Evolutionary conservation across 2,113 vertebrate genomes (phyloP).

Genomic region (Perccottus glenii): DNA sequence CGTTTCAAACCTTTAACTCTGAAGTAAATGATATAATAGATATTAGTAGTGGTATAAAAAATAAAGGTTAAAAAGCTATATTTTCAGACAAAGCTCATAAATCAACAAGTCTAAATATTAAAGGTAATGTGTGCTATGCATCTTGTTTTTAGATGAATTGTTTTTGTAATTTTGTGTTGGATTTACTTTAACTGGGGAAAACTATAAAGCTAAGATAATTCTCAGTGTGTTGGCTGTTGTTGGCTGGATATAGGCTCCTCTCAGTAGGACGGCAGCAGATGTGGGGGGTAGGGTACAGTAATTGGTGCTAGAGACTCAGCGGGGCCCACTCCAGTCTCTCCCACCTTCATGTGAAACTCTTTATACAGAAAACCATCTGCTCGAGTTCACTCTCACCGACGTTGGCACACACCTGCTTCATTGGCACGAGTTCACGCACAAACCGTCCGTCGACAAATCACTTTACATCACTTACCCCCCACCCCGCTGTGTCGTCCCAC

Average conservation of each 20-base stretch:
- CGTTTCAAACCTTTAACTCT: no score
- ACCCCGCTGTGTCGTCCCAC: background rate
- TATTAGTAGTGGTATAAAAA: no score
- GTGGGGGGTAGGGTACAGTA: conserved; percentile 72
- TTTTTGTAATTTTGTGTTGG: no score
- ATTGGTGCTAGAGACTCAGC: conserved; percentile 72
- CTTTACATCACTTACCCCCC: conserved; percentile 51
- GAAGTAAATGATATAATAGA: no score
- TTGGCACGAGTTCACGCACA: conserved; percentile 44
- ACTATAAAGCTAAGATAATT: no score
- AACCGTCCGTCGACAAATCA: conserved; percentile 47
- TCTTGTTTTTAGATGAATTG: no score
- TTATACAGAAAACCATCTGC: conserved; percentile 23
- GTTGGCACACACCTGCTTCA: conserved; percentile 20
- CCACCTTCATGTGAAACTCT: conserved; percentile 18
- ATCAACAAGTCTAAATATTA: no score
- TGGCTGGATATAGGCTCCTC: conserved; percentile 56
- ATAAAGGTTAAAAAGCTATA: no score
- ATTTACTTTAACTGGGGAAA: no score
- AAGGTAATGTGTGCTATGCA: no score
- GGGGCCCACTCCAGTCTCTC: conserved; percentile 60
- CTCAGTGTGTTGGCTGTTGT: conserved; percentile 15
- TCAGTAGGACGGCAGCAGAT: conserved; percentile 71
- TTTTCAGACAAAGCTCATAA: no score
- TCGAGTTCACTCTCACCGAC: conserved; percentile 35